A percentile compares a stretch with the other conserved stretches of the same genome.
These are phyloP conservation scores for Tadarida brasiliensis DNA, from an alignment of 2,797 vertebrate species.

Conservation along the genomic window DNA sequence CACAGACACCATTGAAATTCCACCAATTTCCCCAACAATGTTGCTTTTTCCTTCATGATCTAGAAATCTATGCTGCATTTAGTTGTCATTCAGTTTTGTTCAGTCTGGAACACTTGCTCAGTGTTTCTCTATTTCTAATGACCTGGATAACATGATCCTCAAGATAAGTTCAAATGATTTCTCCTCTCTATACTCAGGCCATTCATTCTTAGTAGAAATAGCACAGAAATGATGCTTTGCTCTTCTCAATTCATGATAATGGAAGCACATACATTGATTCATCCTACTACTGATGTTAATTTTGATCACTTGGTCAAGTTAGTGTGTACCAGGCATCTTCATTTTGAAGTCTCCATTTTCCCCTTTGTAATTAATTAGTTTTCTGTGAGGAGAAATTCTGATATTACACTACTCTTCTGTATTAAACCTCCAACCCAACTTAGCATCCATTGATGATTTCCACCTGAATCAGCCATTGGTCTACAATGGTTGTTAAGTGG, in stretches of 20 bases:
- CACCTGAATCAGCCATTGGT: background rate
- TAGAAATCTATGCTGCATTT: background rate
- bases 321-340: background rate
- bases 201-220: background rate
- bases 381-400: background rate
- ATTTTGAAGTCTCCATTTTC: background rate
- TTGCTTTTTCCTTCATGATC: background rate
- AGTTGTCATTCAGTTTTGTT: background rate
- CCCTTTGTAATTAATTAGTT: background rate
- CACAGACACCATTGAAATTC: background rate
- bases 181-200: background rate
- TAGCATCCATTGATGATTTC: background rate
- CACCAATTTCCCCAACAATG: background rate
- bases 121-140: background rate
- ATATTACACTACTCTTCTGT: background rate
- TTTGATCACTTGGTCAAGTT: background rate
- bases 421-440: background rate
- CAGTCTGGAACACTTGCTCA: background rate
- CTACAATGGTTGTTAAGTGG: background rate
- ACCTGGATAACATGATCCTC: background rate
- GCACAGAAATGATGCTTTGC: background rate
- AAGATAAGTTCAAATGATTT: background rate
- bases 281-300: background rate
- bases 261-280: background rate
- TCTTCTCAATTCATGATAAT: background rate